phyloP scores from a whole-genome alignment of 1,140 invertebrate genomes.

The Aphaenogaster floridana region DNA sequence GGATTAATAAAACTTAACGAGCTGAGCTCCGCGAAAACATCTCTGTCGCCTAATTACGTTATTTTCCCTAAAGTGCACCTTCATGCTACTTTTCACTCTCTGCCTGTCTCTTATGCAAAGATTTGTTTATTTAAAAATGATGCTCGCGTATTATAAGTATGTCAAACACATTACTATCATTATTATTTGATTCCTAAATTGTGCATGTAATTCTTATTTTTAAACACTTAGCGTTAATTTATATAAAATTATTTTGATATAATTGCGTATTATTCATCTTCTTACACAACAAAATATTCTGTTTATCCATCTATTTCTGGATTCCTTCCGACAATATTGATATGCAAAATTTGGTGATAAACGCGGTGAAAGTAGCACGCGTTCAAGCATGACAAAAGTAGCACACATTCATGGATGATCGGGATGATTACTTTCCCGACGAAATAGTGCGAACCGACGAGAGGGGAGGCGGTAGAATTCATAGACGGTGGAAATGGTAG shows the following conservation, averaged over 20 bases:
- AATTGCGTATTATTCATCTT: neutral
- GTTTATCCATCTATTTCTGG: neutral
- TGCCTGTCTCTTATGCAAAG: neutral
- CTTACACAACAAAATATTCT: neutral
- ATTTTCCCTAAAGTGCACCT: slow-evolving; percentile 66
- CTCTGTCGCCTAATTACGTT: slow-evolving; percentile 73
- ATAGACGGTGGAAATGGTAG: slow-evolving; percentile 69
- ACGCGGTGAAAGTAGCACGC: neutral
- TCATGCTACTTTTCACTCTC: slow-evolving; percentile 34
- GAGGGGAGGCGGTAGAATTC: slow-evolving; percentile 32
- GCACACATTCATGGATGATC: slow-evolving; percentile 42
- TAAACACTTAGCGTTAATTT: neutral
- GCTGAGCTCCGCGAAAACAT: slow-evolving; percentile 59
- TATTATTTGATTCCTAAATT: slow-evolving; percentile 10
- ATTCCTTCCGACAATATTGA: neutral
- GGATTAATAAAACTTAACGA: slow-evolving; percentile 76
- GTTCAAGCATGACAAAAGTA: neutral
- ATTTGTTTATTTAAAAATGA: slow-evolving; percentile 16
- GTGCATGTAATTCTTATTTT: neutral
- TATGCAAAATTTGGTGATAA: neutral
- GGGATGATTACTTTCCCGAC: slow-evolving; percentile 66
- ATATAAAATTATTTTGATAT: neutral
- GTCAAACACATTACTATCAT: neutral
- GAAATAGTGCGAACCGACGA: slow-evolving; percentile 17
- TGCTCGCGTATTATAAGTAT: neutral